Evolutionary conservation across 2,113 vertebrate genomes (phyloP).

Genomic region (Tragelaphus scriptus): DNA sequence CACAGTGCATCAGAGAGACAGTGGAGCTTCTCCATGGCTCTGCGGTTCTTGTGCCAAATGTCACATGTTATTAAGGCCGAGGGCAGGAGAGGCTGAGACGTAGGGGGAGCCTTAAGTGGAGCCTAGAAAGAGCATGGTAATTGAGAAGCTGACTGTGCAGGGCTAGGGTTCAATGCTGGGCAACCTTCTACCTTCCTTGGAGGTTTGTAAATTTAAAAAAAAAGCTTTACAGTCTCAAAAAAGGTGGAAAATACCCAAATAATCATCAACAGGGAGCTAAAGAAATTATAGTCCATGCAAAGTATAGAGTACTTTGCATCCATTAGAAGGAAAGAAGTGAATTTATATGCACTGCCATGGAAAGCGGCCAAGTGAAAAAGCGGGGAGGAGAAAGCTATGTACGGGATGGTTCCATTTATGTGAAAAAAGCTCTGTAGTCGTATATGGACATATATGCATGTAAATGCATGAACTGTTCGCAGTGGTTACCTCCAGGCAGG

Average conservation of each 20-base stretch:
- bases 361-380: slow-evolving; percentile 17
- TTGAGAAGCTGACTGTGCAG: not conserved
- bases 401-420: not conserved
- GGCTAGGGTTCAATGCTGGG: not conserved
- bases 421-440: not conserved
- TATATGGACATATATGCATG: not conserved
- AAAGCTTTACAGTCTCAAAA: not conserved
- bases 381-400: not conserved
- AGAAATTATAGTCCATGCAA: slow-evolving; percentile 13
- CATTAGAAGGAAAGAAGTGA: not conserved
- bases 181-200: not conserved
- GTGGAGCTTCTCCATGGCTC: not conserved
- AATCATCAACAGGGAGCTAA: not conserved
- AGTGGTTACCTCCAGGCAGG: not conserved
- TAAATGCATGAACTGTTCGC: not conserved
- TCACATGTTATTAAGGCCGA: slow-evolving; percentile 55
- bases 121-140: not conserved
- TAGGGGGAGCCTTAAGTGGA: not conserved
- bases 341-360: slow-evolving; percentile 19
- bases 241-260: not conserved
- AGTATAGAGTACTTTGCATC: not conserved
- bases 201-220: not conserved
- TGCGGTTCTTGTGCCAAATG: slow-evolving; percentile 45
- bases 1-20: not conserved
- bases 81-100: not conserved